Conservation (phyloP, 2,113 vertebrate species). For the Eurystomus gularis region DNA sequence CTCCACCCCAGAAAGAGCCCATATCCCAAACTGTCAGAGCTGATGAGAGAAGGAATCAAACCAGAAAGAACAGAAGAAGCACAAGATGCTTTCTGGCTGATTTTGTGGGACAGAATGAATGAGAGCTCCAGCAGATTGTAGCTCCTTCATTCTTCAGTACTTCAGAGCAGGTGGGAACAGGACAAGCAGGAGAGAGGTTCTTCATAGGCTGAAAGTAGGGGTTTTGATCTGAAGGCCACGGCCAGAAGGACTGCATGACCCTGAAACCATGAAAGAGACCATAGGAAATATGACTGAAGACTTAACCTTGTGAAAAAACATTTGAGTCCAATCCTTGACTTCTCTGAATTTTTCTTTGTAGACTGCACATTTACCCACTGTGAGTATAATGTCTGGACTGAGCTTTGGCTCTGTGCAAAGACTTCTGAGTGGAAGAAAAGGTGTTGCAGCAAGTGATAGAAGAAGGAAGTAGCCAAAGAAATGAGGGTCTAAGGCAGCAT, state of each 20-base stretch:
- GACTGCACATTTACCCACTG: rapidly evolving
- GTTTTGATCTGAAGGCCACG: neutral
- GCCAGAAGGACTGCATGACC: neutral
- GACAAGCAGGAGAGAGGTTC: neutral
- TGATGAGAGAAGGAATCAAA: neutral
- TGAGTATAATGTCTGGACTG: rapidly evolving
- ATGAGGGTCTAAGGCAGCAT: neutral
- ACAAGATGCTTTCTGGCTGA: neutral
- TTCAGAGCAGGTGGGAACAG: neutral
- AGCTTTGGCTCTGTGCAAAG: neutral
- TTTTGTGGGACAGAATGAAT: neutral
- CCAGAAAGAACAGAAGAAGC: neutral
- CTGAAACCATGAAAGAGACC: neutral
- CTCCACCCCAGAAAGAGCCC: neutral
- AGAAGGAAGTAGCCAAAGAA: neutral
- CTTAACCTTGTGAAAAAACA: neutral
- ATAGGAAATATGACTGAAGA: neutral
- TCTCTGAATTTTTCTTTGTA: neutral
- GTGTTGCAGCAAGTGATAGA: neutral
- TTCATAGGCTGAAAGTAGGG: neutral
- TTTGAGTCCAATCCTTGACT: neutral
- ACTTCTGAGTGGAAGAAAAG: neutral
- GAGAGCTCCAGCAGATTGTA: neutral
- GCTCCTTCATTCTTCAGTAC: neutral
- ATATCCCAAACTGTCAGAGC: neutral